Percentiles rank a stretch among this genome's conserved stretches.
Evolutionary conservation across 2,113 vertebrate species (phyloP).

Genomic region (Gavialis gangeticus): DNA sequence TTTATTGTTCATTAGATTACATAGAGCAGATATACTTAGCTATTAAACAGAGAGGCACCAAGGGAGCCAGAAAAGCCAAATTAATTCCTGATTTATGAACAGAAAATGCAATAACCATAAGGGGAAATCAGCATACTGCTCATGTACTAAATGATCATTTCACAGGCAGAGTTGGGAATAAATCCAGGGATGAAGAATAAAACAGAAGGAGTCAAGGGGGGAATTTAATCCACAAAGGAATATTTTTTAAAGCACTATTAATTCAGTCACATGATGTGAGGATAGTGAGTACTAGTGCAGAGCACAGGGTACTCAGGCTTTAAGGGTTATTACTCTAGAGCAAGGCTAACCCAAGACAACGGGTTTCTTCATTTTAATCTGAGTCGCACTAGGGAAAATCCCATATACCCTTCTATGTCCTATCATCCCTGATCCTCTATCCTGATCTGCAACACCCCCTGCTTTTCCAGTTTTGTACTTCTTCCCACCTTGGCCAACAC

Average conservation of each 20-base stretch:
- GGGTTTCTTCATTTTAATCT: not conserved
- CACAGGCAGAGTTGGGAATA: conserved; percentile 63
- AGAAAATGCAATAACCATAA: conserved; percentile 61
- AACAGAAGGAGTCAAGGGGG: not conserved
- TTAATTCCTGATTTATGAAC: conserved; percentile 71
- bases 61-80: conserved; percentile 61
- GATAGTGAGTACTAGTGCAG: not conserved
- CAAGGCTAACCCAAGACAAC: not conserved
- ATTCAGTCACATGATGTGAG: conserved; percentile 20
- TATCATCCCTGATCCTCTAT: not conserved
- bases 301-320: not conserved
- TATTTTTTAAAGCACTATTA: conserved; percentile 7
- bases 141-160: conserved; percentile 62
- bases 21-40: conserved; percentile 41
- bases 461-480: not conserved
- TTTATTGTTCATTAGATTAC: conserved; percentile 55
- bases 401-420: not conserved
- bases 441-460: not conserved
- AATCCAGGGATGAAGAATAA: conserved; percentile 56
- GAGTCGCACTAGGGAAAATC: not conserved
- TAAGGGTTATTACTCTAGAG: not conserved
- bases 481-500: not conserved
- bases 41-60: conserved; percentile 53
- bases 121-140: conserved; percentile 67
- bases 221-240: conserved; percentile 13